Evolutionary conservation across 2,888 invertebrate species (phyloP).

Genomic region (Esperia sulphurella): DNA sequence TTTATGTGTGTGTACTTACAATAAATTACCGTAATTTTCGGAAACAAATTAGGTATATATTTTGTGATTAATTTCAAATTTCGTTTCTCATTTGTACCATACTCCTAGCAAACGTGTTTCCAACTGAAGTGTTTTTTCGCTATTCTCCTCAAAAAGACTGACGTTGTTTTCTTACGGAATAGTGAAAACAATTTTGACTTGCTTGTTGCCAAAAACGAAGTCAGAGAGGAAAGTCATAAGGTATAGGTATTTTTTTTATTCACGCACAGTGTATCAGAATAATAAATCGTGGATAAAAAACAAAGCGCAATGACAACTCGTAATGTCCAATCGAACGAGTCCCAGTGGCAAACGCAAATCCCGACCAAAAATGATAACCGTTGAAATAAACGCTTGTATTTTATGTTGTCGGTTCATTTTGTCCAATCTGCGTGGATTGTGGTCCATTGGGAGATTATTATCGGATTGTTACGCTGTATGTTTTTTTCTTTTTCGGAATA

Average conservation of each 20-base stretch:
- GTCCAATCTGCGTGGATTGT: slow-evolving; percentile 29
- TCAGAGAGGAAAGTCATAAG: neutral
- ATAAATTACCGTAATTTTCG: neutral
- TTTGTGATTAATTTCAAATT: too few species aligned
- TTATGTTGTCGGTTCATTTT: slow-evolving; percentile 45
- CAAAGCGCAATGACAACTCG: slow-evolving; percentile 39
- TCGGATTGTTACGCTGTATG: slow-evolving; percentile 16
- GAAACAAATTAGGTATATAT: neutral
- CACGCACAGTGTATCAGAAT: slow-evolving; percentile 18
- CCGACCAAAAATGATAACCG: slow-evolving; percentile 63
- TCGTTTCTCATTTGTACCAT: too few species aligned
- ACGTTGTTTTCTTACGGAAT: neutral
- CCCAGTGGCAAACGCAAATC: slow-evolving; percentile 54
- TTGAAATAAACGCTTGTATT: slow-evolving; percentile 19
- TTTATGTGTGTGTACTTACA: neutral
- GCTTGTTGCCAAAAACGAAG: neutral
- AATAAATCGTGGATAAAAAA: slow-evolving; percentile 33
- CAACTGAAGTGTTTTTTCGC: too few species aligned
- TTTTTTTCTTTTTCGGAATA: slow-evolving; percentile 12
- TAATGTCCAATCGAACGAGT: slow-evolving; percentile 52
- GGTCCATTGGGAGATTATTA: slow-evolving; percentile 16
- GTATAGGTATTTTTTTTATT: slow-evolving; percentile 1
- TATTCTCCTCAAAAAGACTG: too few species aligned
- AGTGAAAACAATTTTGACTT: neutral
- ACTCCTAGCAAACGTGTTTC: too few species aligned